Conservation (phyloP, 2,113 vertebrate genomes). For the Oncorhynchus tshawytscha region DNA sequence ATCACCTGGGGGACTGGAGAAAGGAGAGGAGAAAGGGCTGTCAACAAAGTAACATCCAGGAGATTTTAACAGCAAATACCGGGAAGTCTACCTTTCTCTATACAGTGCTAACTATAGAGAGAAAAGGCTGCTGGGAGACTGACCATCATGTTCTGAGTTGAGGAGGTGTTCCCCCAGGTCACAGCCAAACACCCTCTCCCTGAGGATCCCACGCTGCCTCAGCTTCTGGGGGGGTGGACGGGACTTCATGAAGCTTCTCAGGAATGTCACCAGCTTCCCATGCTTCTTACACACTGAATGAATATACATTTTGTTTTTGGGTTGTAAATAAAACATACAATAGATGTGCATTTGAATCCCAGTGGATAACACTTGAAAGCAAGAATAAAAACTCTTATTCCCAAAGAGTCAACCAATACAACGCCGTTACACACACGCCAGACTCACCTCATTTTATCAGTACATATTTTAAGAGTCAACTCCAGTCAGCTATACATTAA, state of each 20-base stretch:
- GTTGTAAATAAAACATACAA: too few relatives aligned
- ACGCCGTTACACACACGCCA: not conserved
- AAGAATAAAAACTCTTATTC: too few relatives aligned
- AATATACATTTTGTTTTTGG: not conserved
- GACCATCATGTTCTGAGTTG: slow-evolving; percentile 93
- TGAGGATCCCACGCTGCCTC: slow-evolving; percentile 93
- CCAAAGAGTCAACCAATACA: too few relatives aligned
- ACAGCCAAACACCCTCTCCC: slow-evolving; percentile 95
- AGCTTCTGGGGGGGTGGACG: slow-evolving; percentile 95
- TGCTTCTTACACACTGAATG: slow-evolving; percentile 84
- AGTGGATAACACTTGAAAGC: too few relatives aligned
- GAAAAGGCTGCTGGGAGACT: slow-evolving; percentile 31
- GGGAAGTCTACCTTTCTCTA: not conserved
- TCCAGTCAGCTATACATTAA: slow-evolving; percentile 17
- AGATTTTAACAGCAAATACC: not conserved
- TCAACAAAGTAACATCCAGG: not conserved
- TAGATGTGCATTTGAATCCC: too few relatives aligned
- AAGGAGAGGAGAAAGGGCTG: not conserved
- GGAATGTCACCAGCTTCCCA: slow-evolving; percentile 96
- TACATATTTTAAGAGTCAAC: not conserved
- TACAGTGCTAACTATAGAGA: not conserved
- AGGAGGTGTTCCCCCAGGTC: slow-evolving; percentile 96
- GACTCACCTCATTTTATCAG: not conserved
- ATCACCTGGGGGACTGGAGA: slow-evolving; percentile 92
- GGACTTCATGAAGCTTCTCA: slow-evolving; percentile 97